A percentile compares a stretch with the other conserved stretches of the same genome.
Evolutionary conservation across 2,888 invertebrate species (phyloP).

Genomic region (Eupelmus urozonus): DNA sequence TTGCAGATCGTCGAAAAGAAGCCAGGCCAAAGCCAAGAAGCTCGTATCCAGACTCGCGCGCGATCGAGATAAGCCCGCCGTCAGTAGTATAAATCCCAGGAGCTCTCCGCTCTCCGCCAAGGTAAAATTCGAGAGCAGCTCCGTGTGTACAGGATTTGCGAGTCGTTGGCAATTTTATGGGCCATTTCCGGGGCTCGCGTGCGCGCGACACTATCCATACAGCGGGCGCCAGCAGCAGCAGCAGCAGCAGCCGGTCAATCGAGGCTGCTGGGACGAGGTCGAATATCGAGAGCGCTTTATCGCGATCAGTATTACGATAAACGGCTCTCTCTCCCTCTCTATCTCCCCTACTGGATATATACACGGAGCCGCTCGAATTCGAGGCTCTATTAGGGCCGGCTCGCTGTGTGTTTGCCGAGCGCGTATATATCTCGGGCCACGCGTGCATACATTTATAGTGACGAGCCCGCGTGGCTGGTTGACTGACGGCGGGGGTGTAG

Average conservation of each 20-base stretch:
- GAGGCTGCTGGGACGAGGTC: conserved; percentile 62
- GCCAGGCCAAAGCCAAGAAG: no score
- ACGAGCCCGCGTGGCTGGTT: not conserved
- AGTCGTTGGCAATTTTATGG: conserved; percentile 61
- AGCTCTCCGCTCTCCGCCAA: no score
- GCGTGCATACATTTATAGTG: conserved; percentile 56
- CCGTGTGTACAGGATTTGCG: conserved; percentile 49
- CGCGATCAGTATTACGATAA: conserved; percentile 64
- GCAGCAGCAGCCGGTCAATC: conserved; percentile 59
- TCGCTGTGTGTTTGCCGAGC: not conserved
- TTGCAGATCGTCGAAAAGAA: no score
- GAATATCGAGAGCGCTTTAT: conserved; percentile 67
- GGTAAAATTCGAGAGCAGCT: conserved; percentile 30
- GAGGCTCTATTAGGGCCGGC: not conserved
- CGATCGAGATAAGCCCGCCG: no score
- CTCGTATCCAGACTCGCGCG: no score
- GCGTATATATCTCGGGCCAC: conserved; percentile 41
- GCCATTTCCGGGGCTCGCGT: conserved; percentile 58
- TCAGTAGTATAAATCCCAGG: no score
- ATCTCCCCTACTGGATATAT: not conserved
- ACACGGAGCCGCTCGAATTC: not conserved
- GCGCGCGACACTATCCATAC: not conserved
- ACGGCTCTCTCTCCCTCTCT: conserved; percentile 35
- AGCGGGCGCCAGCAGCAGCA: not conserved
- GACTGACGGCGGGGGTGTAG: conserved; percentile 1